phyloP scores from a whole-genome alignment of 1,140 invertebrate genomes.

The Macrobrachium rosenbergii region DNA sequence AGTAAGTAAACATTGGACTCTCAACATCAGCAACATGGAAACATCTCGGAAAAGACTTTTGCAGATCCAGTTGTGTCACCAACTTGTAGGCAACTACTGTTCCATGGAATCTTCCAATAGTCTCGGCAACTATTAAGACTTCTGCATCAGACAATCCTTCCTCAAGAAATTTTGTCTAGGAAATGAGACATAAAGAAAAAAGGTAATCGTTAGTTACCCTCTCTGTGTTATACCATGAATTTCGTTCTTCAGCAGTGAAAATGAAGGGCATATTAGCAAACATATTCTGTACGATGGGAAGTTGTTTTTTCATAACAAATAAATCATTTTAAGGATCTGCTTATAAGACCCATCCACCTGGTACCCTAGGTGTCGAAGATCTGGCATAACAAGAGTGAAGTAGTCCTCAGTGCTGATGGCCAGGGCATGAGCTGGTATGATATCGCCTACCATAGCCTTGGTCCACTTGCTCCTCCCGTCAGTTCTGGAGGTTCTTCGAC shows the following conservation, averaged over 20 bases:
- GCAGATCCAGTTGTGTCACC: neutral
- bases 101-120: slow-evolving; percentile 18
- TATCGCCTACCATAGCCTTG: neutral
- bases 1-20: slow-evolving; percentile 15
- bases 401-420: neutral
- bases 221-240: neutral
- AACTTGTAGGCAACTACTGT: slow-evolving; percentile 38
- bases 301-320: no score
- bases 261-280: no score
- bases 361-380: slow-evolving; percentile 20
- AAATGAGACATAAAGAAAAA: neutral
- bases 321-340: no score
- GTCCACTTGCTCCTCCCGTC: no score
- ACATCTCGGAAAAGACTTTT: slow-evolving; percentile 16
- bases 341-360: neutral
- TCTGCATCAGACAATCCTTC: slow-evolving; percentile 17
- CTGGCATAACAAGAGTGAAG: slow-evolving; percentile 10
- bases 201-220: neutral
- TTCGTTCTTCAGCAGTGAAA: no score
- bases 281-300: no score
- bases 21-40: neutral
- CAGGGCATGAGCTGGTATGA: slow-evolving; percentile 7
- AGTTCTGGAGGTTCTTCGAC: neutral
- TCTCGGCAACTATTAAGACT: neutral
- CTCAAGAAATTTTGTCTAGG: neutral